A percentile compares a stretch with the other conserved stretches of the same genome.
phyloP scores from a whole-genome alignment of 2,888 invertebrate genomes.

The Argynnis bischoffii region DNA sequence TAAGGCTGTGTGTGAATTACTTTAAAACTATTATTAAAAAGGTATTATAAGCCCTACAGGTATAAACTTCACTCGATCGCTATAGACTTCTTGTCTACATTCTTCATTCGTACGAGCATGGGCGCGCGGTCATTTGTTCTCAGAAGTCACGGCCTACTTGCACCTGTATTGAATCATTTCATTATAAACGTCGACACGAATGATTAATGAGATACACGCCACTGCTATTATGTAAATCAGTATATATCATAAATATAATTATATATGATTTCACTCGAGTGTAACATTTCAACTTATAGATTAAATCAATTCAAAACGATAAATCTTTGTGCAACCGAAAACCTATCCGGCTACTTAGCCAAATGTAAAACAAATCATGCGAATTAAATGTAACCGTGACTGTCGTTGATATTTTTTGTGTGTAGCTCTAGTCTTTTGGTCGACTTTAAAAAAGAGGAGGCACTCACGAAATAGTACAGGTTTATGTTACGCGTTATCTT shows the following conservation, averaged over 20 bases:
- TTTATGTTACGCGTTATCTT: no score
- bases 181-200: slow-evolving; percentile 12
- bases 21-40: neutral
- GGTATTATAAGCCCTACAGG: neutral
- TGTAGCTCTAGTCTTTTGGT: no score
- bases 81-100: slow-evolving; percentile 5
- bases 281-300: slow-evolving; percentile 6
- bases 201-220: slow-evolving; percentile 11
- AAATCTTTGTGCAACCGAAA: slow-evolving; percentile 14
- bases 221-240: slow-evolving; percentile 5
- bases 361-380: slow-evolving; percentile 19
- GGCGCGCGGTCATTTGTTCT: slow-evolving; percentile 17
- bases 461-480: no score
- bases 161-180: slow-evolving; percentile 23
- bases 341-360: slow-evolving; percentile 12
- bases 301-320: slow-evolving; percentile 5
- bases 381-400: slow-evolving; percentile 2
- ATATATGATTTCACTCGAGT: slow-evolving; percentile 3
- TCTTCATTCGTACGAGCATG: neutral
- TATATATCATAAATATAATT: slow-evolving; percentile 5
- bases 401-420: neutral
- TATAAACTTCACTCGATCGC: neutral
- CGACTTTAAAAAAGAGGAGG: no score
- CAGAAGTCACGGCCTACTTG: slow-evolving; percentile 21
- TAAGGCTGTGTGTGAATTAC: neutral